Base-by-base conservation (phyloP, 2,113 vertebrate species). In the Amblyornis subalaris region DNA sequence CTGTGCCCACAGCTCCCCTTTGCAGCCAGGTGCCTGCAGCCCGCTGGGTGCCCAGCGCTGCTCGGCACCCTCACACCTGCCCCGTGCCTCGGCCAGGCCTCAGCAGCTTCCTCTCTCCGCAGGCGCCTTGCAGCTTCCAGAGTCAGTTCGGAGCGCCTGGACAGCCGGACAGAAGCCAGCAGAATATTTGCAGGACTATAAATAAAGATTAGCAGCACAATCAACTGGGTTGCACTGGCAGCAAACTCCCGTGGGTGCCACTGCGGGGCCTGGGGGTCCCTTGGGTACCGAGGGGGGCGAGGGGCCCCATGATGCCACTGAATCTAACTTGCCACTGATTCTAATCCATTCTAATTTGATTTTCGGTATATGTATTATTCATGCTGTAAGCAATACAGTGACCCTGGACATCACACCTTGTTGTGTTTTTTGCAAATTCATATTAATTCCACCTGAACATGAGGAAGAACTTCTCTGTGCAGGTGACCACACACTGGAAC, bases 31-130 rank as follows among this genome's bases (percentile, higher is more conserved):
- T 35, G 22, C 48, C 69, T 58, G n/a, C 18, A 45, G n/a, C 38
- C 47, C 3, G 0, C 0, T 0, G 48, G 33, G 25, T 0, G 1
- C 50, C 58, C 50, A 10, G 85, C 1, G 6, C 69, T 65, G 53
- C 28, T 38, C 19, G 0, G 0, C 38, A 10, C 6, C 36, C 28
- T n/a, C 51, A 13, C 14, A 6, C 36, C 31, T 9, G 1, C 26
- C 42, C 35, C 3, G 1, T 0, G 2, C 23, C 62, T 21, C 1
- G 0, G 16, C 28, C 0, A 2, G 9, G 15, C 42, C 42, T 50
- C 50, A 80, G 60, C 44, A 53, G 28, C 38, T 45, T 12, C 76
- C 60, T 66, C 53, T 77, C 38, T 60, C 38, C 9, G 1, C 16
- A 69, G 64, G 47, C 33, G 3, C 28, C 73, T 53, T 0, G 12